Conservation (phyloP, 2,888 invertebrate genomes). For the Anthophora plumipes region DNA sequence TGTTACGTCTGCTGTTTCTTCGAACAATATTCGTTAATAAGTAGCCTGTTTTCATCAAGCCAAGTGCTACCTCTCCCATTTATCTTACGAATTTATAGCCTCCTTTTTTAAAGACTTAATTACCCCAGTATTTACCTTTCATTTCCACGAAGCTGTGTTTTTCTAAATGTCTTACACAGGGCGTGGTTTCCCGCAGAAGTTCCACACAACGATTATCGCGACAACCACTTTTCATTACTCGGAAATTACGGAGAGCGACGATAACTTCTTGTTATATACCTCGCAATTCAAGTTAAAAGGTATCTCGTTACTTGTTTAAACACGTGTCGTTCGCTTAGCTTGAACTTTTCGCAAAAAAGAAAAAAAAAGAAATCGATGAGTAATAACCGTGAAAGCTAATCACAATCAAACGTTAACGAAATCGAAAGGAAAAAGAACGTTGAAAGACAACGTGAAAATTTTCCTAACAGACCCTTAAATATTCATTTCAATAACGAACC, state of each 20-base stretch:
- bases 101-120: slow-evolving; percentile 5
- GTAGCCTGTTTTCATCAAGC: background rate
- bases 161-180: background rate
- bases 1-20: background rate
- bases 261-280: background rate
- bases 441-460: too few relatives aligned
- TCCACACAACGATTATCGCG: background rate
- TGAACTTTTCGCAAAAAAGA: background rate
- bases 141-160: background rate
- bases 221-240: slow-evolving; percentile 7
- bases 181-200: too few relatives aligned
- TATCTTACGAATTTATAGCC: background rate
- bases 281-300: background rate
- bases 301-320: background rate
- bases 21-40: background rate
- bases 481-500: background rate
- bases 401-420: background rate
- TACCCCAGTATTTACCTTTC: slow-evolving; percentile 1
- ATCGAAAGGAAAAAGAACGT: too few relatives aligned
- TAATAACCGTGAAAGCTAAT: background rate
- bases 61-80: background rate
- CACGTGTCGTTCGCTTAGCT: background rate
- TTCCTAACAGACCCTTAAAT: too few relatives aligned
- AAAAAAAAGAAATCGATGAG: background rate
- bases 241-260: background rate